Evolutionary conservation across 2,113 vertebrate genomes (phyloP), one percentile per base, ranked within the genome.

Genomic region (Elephas maximus): DNA sequence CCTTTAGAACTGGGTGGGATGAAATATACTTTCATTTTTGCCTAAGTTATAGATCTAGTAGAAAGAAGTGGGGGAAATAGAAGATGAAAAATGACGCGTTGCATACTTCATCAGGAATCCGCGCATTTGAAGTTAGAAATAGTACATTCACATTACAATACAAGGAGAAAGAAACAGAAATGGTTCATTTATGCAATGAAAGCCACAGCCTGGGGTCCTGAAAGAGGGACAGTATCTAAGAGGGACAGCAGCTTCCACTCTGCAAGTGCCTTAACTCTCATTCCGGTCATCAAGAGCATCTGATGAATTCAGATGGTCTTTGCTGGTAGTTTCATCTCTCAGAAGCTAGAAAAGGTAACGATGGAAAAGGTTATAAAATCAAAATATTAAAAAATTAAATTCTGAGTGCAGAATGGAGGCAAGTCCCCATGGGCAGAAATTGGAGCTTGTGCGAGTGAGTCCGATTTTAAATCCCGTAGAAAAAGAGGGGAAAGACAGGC

Each of bases 301-400:
- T 71, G 37, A 73, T 33, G 28, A 45, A 62, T 74, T 45, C 51
- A 96, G 45, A 88, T 4, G 51, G 44, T 84, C 53, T 44, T 37
- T 76, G 33, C 63, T 62, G 60, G 63, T 17, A 71, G 37, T 84
- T 90, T 76, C 30, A 15, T 80, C 48, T 91, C 51, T 82, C 60
- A 28, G 81, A 91, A 88, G 45, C 80, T 80, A 88, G 44, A 62
- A 93, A 95, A 67, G 20, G 10, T 71, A 62, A 45, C 41, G 57
- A 62, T 77, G 26, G 23, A 0, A 57, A 87, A 77, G 20, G 17
- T 45, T 67, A 80, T 62, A 81, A 90, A 85, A 77, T 51, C 91
- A 87, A 62, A 60, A 78, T 23, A 18, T 24, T 21, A 6, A 62
- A 84, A 69, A 92, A 76, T 53, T 73, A 77, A 82, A 80, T 92